Base-by-base conservation (phyloP, 2,888 invertebrate species). In the Zaprionus bogoriensis region DNA sequence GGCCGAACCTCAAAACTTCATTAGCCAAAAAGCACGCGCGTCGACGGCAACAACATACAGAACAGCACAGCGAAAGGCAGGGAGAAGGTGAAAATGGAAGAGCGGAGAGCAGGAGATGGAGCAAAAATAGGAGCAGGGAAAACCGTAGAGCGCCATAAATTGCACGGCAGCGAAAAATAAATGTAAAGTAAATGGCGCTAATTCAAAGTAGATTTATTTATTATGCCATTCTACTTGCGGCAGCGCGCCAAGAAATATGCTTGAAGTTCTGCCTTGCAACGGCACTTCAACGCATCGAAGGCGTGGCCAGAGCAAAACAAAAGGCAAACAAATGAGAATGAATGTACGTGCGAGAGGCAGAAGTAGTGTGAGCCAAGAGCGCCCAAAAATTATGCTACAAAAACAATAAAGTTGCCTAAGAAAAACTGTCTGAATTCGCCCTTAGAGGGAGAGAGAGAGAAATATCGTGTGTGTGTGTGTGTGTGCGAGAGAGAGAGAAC, bases 171-270 rank as follows among this genome's bases (percentile, higher is more conserved):
- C 84, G 67, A 74, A 70, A n/a, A 84, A 80, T 80, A 84, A 80
- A 84, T 80, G 80, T 78, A 74, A 80, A 84, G 84, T 81, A 81
- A 83, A 83, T 85, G 83, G 86, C 85, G 83, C 83, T 83, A 83
- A 83, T 83, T 87, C 87, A 83, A 83, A 87, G 83, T 85, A 83
- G 83, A 87, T 83, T 83, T 83, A 87, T 83, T 85, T 83, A 83
- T 87, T 82, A 79, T 87, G 83, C 74, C 67, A 82, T 87, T 79
- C 87, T 77, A 64, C 77, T 74, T 59, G 77, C 68, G 80, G 74
- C 86, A 70, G 61, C 50, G 78, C 67, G 76, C 79, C 82, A 79
- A 85, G 70, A 78, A 81, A 85, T 74, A 82, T 87, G 85, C 87
- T 71, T 81, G 69, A 75, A 75, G 67, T 74, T 74, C 63, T 36